phyloP scores from a whole-genome alignment of 1,140 invertebrate genomes.

The Plodia interpunctella region DNA sequence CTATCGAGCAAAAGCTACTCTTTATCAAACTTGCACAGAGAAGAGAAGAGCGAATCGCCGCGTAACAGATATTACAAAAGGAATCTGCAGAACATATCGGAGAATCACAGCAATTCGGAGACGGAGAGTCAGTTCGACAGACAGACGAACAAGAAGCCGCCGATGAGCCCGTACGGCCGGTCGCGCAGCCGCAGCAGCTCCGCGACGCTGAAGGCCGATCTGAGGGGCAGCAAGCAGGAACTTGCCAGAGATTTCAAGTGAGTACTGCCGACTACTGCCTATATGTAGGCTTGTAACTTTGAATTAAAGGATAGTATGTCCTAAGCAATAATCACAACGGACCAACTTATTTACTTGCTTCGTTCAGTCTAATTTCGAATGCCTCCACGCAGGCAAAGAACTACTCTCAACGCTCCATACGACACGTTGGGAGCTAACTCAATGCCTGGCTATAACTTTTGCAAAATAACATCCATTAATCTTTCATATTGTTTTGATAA shows the following conservation, averaged over 20 bases:
- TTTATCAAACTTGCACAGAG: slow-evolving; percentile 60
- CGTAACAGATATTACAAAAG: slow-evolving; percentile 63
- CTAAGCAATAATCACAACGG: no score
- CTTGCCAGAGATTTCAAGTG: slow-evolving; percentile 58
- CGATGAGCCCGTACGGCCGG: slow-evolving; percentile 69
- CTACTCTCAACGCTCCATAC: no score
- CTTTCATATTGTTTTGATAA: no score
- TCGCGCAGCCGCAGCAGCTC: slow-evolving; percentile 72
- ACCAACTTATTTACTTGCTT: no score
- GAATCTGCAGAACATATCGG: slow-evolving; percentile 78
- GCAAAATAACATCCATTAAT: no score
- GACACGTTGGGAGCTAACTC: no score
- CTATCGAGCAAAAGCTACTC: slow-evolving; percentile 65
- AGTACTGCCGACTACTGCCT: slow-evolving; percentile 28
- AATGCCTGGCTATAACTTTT: no score
- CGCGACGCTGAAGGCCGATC: slow-evolving; percentile 62
- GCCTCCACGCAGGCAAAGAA: no score
- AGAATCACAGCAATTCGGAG: slow-evolving; percentile 74
- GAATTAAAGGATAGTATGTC: no score
- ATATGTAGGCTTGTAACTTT: no score
- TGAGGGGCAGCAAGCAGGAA: slow-evolving; percentile 62
- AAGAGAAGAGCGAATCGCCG: slow-evolving; percentile 50
- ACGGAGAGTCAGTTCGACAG: slow-evolving; percentile 61
- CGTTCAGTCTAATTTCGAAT: no score
- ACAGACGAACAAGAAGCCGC: slow-evolving; percentile 52